Evolutionary conservation across 2,888 invertebrate genomes (phyloP), one percentile per base, ranked within the genome.

Genomic region (Dorcus hopei): DNA sequence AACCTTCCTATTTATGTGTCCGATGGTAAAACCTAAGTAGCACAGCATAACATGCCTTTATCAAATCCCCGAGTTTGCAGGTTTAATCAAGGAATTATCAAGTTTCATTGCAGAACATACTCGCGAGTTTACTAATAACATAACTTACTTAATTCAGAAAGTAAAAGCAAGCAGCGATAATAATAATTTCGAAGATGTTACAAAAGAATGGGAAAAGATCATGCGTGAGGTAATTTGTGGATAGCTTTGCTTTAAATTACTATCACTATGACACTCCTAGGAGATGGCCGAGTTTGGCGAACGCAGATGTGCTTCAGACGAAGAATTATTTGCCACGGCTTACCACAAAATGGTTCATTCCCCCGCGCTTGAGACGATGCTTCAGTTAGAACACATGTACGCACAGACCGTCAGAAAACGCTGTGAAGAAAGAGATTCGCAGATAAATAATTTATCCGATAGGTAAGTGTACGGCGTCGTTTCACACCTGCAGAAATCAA

Each of bases 331-430:
- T 80, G 90, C 91, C 2, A 89, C 89, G 3, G 91, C 92, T 19
- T 94, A 94, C 76, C 93, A 94, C 74, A 82, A 83, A 62, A 75
- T 87, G 62, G 84, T 84, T 0, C 83, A 84, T 66, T 83, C 83
- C 38, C 83, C 82, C 59, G 93, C 93, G 0, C 79, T 96, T 23
- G 93, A 94, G 73, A 91, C 92, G 0, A 90, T 97, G 73, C 81
- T 97, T 16, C 90, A 92, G 70, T 87, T 93, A 39, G 96, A 97
- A 77, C 91, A 93, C 71, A 86, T 89, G 9, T 93, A 93, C 76
- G 93, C 95, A 0, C 85, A 89, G 70, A 88, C 88, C 41, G 89
- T 95, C 14, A 84, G 87, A 54, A 87, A 87, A 69, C 86, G 90
- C 71, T 83, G 88, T 48, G 82, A 87, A 59, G 85, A 87, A 67